Conservation (phyloP, 2,797 vertebrate genomes). For the Fringilla coelebs region DNA sequence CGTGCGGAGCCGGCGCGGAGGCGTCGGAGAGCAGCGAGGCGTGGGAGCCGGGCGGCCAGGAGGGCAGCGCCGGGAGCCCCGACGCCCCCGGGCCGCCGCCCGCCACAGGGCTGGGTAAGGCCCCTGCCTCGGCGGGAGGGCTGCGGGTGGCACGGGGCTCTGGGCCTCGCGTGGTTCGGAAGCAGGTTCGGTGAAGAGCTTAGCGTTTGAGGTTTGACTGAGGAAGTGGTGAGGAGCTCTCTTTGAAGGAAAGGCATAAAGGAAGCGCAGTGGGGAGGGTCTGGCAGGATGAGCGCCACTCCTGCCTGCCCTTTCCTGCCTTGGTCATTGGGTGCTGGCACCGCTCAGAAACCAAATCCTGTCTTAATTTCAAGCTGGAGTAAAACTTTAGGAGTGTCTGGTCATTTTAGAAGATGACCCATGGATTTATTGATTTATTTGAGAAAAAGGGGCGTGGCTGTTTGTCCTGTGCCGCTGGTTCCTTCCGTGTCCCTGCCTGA, state of each 20-base stretch:
- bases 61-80: slow-evolving; percentile 38
- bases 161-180: neutral
- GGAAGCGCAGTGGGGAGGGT: neutral
- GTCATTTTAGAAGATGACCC: neutral
- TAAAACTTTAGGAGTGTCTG: rapidly evolving
- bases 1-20: slow-evolving; percentile 34
- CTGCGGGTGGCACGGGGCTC: rapidly evolving
- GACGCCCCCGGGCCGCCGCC: slow-evolving; percentile 34
- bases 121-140: neutral
- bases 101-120: slow-evolving; percentile 71
- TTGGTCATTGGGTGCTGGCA: neutral
- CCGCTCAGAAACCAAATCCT: neutral
- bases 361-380: neutral
- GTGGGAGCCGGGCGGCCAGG: slow-evolving; percentile 61
- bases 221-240: neutral
- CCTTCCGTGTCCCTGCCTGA: neutral
- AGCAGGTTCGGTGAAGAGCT: neutral
- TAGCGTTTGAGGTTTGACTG: neutral
- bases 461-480: neutral
- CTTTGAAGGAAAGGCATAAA: neutral
- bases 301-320: neutral
- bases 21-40: slow-evolving; percentile 67
- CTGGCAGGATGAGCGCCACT: rapidly evolving
- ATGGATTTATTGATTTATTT: neutral
- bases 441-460: neutral